Base-by-base conservation (phyloP, 2,113 vertebrate species). In the Ursus arctos region DNA sequence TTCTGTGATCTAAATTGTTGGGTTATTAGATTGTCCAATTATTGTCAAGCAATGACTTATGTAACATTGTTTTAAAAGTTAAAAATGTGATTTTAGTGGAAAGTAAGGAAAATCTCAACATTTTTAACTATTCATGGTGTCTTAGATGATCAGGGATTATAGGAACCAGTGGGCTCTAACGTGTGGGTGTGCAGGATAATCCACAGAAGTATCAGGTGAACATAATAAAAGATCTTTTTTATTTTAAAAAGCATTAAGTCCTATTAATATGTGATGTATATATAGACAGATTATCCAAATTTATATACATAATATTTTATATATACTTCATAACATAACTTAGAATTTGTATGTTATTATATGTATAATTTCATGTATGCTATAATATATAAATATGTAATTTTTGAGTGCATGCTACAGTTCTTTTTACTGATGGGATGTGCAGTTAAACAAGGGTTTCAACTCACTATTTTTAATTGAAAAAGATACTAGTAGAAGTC, bases 1-100 rank as follows among this genome's bases (percentile, higher is more conserved):
- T 93, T 96, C 40, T 81, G 18, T 95, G 49, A 97, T 90, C 55
- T 94, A 74, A 90, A 63, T 92, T 11, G 92, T 81, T 96, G 80
- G 33, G 14, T 82, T 96, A 33, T 86, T 94, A 72, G 74, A 53
- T 92, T 91, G 57, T 19, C 49, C 36, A 93, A 6, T 84, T 91
- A 74, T 90, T 43, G 26, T 92, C 36, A 91, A 85, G 47, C 84
- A 82, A 51, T 81, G 8, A 63, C 59, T 95, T 79, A 65, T 59
- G 40, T 86, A 90, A 81, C 21, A 31, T 7, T 85, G 26, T 33
- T 96, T 96, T 91, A 95, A 94, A 96, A 83, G n/a, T 77, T 82
- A 82, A 80, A 96, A 85, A 19, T 88, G 93, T 96, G 51, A 71
- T 91, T 96, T 24, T 94, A 86, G 11, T 90, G 51, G 91, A 95